These are phyloP conservation scores for Nomada ruficornis DNA, from an alignment of 2,888 invertebrate species.

Conservation along the genomic window DNA sequence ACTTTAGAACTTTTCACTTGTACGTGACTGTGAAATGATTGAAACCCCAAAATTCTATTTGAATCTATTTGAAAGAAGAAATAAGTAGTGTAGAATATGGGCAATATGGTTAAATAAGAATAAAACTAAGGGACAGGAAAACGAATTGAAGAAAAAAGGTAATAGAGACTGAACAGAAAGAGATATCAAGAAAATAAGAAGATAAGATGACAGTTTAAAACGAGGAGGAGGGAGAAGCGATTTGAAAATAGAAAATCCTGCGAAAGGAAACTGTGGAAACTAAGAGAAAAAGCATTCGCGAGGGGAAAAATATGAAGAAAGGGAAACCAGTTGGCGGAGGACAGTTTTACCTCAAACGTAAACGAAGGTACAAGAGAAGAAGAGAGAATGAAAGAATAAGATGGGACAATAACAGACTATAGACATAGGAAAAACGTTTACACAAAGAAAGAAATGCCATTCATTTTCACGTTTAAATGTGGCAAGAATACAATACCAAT, in stretches of 20 bases:
- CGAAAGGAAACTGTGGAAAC: no score
- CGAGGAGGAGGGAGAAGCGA: not conserved
- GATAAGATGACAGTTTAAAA: not conserved
- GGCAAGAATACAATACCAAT: not conserved
- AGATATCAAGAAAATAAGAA: not conserved
- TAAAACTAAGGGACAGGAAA: not conserved
- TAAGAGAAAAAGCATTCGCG: not conserved
- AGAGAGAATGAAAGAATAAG: not conserved
- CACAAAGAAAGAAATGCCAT: not conserved
- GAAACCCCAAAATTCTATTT: no score
- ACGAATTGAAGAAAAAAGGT: not conserved
- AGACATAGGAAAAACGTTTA: conserved; percentile 15
- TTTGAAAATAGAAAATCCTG: no score
- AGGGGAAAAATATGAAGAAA: not conserved
- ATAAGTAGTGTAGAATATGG: no score
- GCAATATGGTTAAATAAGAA: not conserved
- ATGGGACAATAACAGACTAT: not conserved
- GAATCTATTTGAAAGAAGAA: no score
- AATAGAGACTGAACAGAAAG: not conserved
- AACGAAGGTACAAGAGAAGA: conserved; percentile 3
- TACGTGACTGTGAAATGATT: no score
- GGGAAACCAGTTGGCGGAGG: not conserved
- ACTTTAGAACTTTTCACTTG: no score
- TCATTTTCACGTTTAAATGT: not conserved
- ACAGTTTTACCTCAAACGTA: not conserved